These are phyloP conservation scores for Zoanthus sansibaricus DNA, from an alignment of 92 coral and sea anemone genomes.

Conservation along the genomic window DNA sequence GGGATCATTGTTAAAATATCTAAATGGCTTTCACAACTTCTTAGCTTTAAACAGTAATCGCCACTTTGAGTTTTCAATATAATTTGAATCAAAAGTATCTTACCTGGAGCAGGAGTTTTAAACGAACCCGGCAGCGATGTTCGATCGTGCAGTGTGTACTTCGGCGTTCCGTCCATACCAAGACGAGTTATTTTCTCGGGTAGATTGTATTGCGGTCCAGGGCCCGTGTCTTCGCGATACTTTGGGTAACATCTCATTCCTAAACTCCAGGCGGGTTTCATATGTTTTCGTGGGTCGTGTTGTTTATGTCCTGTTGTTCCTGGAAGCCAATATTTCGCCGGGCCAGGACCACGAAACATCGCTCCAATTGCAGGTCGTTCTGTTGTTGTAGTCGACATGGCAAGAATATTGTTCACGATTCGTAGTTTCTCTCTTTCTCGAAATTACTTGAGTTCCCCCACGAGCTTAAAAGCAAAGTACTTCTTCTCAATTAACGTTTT, in stretches of 20 bases:
- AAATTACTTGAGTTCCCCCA: neutral
- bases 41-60: slow-evolving; percentile 11
- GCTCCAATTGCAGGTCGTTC: slow-evolving; percentile 90
- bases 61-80: neutral
- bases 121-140: slow-evolving; percentile 68
- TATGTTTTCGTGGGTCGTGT: slow-evolving; percentile 80
- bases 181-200: slow-evolving; percentile 71
- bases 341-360: slow-evolving; percentile 98
- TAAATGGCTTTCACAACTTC: neutral
- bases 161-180: slow-evolving; percentile 90
- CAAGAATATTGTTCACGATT: slow-evolving; percentile 7
- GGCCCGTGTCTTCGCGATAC: slow-evolving; percentile 47
- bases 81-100: slow-evolving; percentile 1
- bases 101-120: slow-evolving; percentile 95
- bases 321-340: slow-evolving; percentile 88
- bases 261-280: slow-evolving; percentile 85
- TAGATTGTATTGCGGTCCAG: slow-evolving; percentile 84
- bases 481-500: neutral
- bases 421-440: neutral
- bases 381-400: slow-evolving; percentile 34
- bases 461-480: neutral
- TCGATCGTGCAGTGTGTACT: slow-evolving; percentile 78
- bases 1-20: slow-evolving; percentile 30
- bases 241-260: slow-evolving; percentile 66
- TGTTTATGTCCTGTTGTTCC: slow-evolving; percentile 76